A percentile compares a stretch with the other conserved stretches of the same genome.
phyloP scores from a whole-genome alignment of 2,797 vertebrate genomes.

The Euthynnus affinis region DNA sequence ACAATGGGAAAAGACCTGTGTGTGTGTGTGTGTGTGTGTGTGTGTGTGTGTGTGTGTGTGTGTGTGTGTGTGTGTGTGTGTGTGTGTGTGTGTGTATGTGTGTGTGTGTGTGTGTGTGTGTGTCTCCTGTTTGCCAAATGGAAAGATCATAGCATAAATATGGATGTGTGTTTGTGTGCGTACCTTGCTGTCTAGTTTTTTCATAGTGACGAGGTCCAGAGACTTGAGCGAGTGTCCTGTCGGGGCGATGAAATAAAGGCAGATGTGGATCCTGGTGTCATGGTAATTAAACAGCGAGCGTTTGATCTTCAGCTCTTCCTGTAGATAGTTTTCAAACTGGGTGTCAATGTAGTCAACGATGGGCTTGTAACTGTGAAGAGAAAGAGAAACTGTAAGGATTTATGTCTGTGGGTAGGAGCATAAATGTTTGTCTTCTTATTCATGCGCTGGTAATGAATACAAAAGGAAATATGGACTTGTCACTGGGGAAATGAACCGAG shows the following conservation, averaged over 20 bases:
- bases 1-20: no score
- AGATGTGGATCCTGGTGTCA: slow-evolving; percentile 97
- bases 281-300: slow-evolving; percentile 97
- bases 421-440: slow-evolving; percentile 54
- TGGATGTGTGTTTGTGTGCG: slow-evolving; percentile 1
- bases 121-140: slow-evolving; percentile 31
- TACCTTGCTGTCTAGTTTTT: slow-evolving; percentile 99
- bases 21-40: no score
- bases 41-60: no score
- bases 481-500: slow-evolving; percentile 44
- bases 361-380: slow-evolving; percentile 95
- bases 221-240: slow-evolving; percentile 98
- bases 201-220: slow-evolving; percentile 98
- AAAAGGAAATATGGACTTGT: slow-evolving; percentile 46
- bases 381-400: slow-evolving; percentile 45
- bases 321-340: slow-evolving; percentile 98
- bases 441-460: slow-evolving; percentile 39
- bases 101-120: not conserved
- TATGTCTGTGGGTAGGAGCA: slow-evolving; percentile 16
- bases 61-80: no score
- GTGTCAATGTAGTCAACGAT: slow-evolving; percentile 99
- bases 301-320: slow-evolving; percentile 98
- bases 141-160: not conserved
- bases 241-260: slow-evolving; percentile 98
- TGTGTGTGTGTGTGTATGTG: no score